Base-by-base conservation (phyloP, 2,113 vertebrate species). In the Vulpes vulpes region DNA sequence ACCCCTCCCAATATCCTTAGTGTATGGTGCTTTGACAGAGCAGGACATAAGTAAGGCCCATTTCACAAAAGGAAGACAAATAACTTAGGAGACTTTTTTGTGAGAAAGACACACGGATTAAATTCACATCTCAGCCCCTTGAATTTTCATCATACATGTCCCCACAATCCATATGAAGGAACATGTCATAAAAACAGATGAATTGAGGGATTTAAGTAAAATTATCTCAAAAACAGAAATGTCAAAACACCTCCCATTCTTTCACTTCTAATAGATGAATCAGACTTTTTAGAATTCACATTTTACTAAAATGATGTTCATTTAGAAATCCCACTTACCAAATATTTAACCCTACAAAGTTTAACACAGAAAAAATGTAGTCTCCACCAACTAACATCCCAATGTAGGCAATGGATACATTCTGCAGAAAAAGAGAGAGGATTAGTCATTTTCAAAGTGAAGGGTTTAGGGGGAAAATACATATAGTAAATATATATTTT, bases 291-390 rank as follows among this genome's bases (percentile, higher is more conserved):
- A 95, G 62, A 90, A 35, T 87, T 69, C 62, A 67, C 49, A 80
- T 89, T 86, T 92, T 76, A 94, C 90, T 69, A 96, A 97, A 95
- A 53, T 67, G 71, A 98, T 43, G 4, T 35, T 62, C 94, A 89
- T 76, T 94, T 96, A n/a, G 92, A 96, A 94, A 85, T 80, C 53
- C n/a, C 53, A 98, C 99, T 99, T 98, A 99, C 99, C 99, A 99
- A 98, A 99, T 99, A 98, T 99, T 99, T 98, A 99, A 98, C 17
- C 99, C 99, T 23, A 99, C 71, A 84, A 99, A 99, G 98, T 99
- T 99, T 84, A 99, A 98, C 98, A 99, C 81, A 1, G 99, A 99
- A 97, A 99, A 99, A 87, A 99, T 69, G 85, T 99, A 99, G 98
- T 99, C 99, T 98, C 99, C 99, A 65, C 99, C 99, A 59, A 99